Conservation (phyloP, 2,113 vertebrate species). For the Eupsittula cactorum region DNA sequence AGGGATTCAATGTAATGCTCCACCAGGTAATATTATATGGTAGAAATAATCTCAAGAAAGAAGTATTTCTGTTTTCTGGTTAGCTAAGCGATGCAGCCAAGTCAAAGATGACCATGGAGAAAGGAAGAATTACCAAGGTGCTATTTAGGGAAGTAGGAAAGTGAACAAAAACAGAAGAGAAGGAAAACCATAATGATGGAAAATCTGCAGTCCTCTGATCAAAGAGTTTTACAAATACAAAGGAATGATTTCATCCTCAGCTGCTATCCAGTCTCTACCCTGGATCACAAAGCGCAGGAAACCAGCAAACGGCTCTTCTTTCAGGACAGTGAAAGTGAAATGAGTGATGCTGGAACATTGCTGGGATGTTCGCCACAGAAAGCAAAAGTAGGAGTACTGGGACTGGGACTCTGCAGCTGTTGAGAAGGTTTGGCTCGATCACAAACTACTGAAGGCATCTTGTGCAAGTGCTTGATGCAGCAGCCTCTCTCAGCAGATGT, state of each 20-base stretch:
- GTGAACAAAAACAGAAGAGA: background rate
- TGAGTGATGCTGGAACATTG: background rate
- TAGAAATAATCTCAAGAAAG: background rate
- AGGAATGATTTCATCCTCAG: background rate
- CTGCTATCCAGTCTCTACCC: background rate
- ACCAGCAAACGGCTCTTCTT: background rate
- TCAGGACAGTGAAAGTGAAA: background rate
- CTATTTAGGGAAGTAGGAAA: background rate
- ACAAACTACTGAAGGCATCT: background rate
- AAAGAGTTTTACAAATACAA: background rate
- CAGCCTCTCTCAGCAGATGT: background rate
- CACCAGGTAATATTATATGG: background rate
- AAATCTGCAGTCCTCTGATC: background rate
- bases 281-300: background rate
- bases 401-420: background rate
- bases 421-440: background rate
- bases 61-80: background rate
- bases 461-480: background rate
- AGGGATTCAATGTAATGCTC: background rate
- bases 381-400: background rate
- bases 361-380: background rate
- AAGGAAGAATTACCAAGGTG: background rate
- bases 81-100: background rate
- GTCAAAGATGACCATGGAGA: background rate
- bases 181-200: background rate